phyloP scores from a whole-genome alignment of 2,888 invertebrate genomes.

The Papilio elwesi region DNA sequence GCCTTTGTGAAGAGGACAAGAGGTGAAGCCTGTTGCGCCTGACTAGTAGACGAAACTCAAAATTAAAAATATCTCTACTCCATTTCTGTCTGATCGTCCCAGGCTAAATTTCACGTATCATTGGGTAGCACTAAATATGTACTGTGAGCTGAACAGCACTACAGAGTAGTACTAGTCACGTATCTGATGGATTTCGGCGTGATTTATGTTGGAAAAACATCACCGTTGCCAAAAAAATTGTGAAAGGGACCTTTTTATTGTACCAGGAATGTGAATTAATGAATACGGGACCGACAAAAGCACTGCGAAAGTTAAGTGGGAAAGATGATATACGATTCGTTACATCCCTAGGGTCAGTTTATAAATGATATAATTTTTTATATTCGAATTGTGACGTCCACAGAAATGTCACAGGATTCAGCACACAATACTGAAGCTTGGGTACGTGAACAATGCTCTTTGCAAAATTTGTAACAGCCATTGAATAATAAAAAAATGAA shows the following conservation, averaged over 20 bases:
- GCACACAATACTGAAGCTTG: slow-evolving; percentile 9
- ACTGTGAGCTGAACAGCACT: not conserved
- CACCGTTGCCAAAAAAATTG: slow-evolving; percentile 28
- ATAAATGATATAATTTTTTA: slow-evolving; percentile 37
- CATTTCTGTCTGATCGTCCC: no score
- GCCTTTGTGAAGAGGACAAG: no score
- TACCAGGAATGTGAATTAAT: slow-evolving; percentile 38
- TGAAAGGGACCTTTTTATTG: slow-evolving; percentile 38
- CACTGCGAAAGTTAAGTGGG: slow-evolving; percentile 41
- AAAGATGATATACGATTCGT: slow-evolving; percentile 38
- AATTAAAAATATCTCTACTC: no score
- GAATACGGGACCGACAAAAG: slow-evolving; percentile 39
- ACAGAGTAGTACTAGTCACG: not conserved
- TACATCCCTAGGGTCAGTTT: slow-evolving; percentile 38
- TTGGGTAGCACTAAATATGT: no score
- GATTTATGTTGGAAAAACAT: slow-evolving; percentile 28
- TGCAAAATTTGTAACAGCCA: not conserved
- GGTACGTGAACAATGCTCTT: not conserved
- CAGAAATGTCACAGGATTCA: slow-evolving; percentile 16
- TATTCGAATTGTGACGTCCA: slow-evolving; percentile 30
- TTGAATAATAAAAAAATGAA: no score
- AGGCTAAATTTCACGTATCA: no score
- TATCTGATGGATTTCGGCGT: slow-evolving; percentile 16
- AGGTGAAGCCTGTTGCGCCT: no score
- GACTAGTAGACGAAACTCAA: no score